Evolutionary conservation across 2,113 vertebrate species (phyloP), one percentile per base, ranked within the genome.

Genomic region (Psammodynastes pulverulentus): DNA sequence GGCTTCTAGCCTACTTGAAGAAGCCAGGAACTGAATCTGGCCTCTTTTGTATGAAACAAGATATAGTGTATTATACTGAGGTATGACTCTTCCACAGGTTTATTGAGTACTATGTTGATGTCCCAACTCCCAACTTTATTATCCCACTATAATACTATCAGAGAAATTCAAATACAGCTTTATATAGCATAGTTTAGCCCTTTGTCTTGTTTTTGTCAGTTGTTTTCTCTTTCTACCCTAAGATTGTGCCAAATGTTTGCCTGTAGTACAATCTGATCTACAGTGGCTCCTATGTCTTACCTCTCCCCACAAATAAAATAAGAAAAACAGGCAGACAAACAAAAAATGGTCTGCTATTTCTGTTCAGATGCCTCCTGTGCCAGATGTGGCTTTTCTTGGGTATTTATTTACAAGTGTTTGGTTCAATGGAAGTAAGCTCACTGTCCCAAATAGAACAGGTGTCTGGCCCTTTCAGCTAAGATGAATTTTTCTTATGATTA

Each of bases 401-500:
- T 39, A 9, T 85, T 92, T 39, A 9, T 85, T 92, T 1, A 5
- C 92, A 62, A 5, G 58, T 26, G 1, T 21, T 24, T 54, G 53
- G 39, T 13, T 87, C 21, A 89, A 39, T 90, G n/a, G 67, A 45
- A 67, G 0, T 0, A 90, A 88, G 91, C 90, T 9, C 0, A 0
- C 45, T 23, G 90, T 10, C n/a, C 4, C 7, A 52, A 92, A 89
- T 6, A 5, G 15, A 88, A 93, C 95, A 96, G 95, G 96, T 95
- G 96, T 87, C 93, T 51, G 2, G 90, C 43, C 24, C 8, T 72
- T 86, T 86, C 53, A 54, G 67, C 72, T 53, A 8, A 53, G 2
- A 0, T 85, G 45, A 79, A 1, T 13, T 89, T 21, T 4, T 67
- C 0, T 96, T 94, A 62, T 91, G 95, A 94, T 95, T 90, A 91